Base-by-base conservation (phyloP, 2,888 invertebrate genomes). In the Coelogynopora nodosa region DNA sequence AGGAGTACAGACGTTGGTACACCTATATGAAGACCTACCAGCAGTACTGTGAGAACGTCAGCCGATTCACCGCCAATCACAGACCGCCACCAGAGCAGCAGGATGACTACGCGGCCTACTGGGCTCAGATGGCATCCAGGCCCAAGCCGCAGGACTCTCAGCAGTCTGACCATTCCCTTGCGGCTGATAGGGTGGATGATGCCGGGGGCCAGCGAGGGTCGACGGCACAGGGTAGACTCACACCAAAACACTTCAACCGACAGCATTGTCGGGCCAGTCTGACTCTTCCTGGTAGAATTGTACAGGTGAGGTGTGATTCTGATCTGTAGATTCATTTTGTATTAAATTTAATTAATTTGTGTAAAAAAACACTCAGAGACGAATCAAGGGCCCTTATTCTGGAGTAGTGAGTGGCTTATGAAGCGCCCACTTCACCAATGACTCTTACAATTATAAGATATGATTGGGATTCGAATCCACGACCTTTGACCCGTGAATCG, bases 11-110 rank as follows among this genome's bases (percentile, higher is more conserved):
- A 26, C 5, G 23, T 10, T 74, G 74, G 74, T 74, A 74, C 74
- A 74, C 74, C 5, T 74, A 74, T 26, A 74, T 74, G 74, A 74
- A 74, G 74, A 74, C 74, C 18, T 74, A 74, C 74, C 74, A 74
- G 23, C 74, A 74, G 74, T 74, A n/a, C 74, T 74, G 74, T 23
- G 18, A 74, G 74, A 74, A 74, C 74, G 5, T 49, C 49, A 49
- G 49, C 49, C 5, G 10, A 13, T 49, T 49, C 18, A 18, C 49
- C 18, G 49, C 49, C 49, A 49, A 49, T 49, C 5, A 49, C 18
- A 49, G 5, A 18, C 49, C 49, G 10, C 49, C 49, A 49, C 74
- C 74, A 2, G 18, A 74, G 23, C 18, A 74, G 5, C 74, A 5
- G 18, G 74, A 74, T 10, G 23, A 10, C 74, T 74, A 74, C 23